Evolutionary conservation across 2,113 vertebrate genomes (phyloP), one percentile per base, ranked within the genome.

Genomic region (Cebidichthys violaceus): DNA sequence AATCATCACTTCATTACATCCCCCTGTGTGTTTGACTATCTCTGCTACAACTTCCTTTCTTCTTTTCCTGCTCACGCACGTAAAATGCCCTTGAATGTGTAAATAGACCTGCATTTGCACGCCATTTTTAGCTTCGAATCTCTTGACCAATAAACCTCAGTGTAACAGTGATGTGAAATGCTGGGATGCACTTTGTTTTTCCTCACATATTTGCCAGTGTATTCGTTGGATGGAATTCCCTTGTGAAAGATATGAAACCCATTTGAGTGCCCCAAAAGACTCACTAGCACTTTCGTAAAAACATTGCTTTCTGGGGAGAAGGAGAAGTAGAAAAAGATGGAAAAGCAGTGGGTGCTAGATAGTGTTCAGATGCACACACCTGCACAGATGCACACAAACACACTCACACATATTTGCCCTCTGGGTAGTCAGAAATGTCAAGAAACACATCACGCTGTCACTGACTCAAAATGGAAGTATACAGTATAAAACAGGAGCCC

Each of bases 1-100:
- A 70, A 89, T 92, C 89, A 90, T 86, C 82, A 84, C 79, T 77
- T 89, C 70, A 87, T 90, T 90, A 88, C 66, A 70, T 69, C 70
- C 66, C 55, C 62, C 69, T 45, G n/a, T 69, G 61, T 55, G 15
- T 80, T 60, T 75, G 33, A 14, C 54, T 62, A 45, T 72, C 33
- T 85, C 35, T 57, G 4, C 55, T 11, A 5, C 41, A 11, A 24
- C 0, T 31, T 74, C 15, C n/a, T 64, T 31, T 77, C 15, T 50
- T 81, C 18, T 22, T 31, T 47, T 57, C 14, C 1, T 17, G 71
- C 59, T 54, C 55, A 50, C 9, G 45, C 15, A n/a, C 6, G 3
- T 6, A n/a, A n/a, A 10, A 45, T 57, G 2, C 33, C 41, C 35
- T 61, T 4, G 61, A 50, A 77, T 39, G 69, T 57, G 6, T 17